Evolutionary conservation across 2,113 vertebrate genomes (phyloP).

Genomic region (Chaenogobius annularis): DNA sequence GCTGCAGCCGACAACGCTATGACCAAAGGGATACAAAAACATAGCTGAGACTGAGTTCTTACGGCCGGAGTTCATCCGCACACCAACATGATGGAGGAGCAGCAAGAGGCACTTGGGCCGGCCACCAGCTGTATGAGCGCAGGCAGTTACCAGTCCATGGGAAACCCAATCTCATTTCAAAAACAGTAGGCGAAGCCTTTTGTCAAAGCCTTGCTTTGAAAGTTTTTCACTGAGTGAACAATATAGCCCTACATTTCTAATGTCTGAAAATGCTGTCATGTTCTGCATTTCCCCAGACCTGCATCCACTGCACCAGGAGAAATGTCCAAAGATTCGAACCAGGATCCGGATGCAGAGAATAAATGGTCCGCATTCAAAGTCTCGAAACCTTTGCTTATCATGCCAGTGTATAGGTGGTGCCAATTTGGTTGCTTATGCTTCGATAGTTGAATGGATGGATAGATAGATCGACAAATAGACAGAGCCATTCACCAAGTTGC

Average conservation of each 20-base stretch:
- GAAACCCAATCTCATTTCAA: not conserved
- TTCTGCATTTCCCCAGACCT: not conserved
- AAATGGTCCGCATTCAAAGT: not conserved
- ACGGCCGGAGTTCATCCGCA: too few relatives aligned
- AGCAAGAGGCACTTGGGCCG: not conserved
- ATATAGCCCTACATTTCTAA: not conserved
- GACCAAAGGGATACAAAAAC: not conserved
- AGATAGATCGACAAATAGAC: too few relatives aligned
- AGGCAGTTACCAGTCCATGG: not conserved
- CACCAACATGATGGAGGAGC: not conserved
- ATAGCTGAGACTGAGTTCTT: too few relatives aligned
- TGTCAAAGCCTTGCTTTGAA: not conserved
- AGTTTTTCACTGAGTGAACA: not conserved
- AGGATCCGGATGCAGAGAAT: not conserved
- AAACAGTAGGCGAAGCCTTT: conserved; percentile 1
- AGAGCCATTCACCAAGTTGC: not conserved
- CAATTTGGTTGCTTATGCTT: not conserved
- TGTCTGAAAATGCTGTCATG: not conserved
- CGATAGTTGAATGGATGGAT: not conserved
- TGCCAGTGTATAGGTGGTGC: not conserved
- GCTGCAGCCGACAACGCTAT: not conserved
- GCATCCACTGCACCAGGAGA: not conserved
- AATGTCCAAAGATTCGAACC: not conserved
- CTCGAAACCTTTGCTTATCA: not conserved
- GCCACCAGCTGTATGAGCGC: not conserved